Base-by-base conservation (phyloP, 1,140 invertebrate genomes). In the Apocrypta bakeri region DNA sequence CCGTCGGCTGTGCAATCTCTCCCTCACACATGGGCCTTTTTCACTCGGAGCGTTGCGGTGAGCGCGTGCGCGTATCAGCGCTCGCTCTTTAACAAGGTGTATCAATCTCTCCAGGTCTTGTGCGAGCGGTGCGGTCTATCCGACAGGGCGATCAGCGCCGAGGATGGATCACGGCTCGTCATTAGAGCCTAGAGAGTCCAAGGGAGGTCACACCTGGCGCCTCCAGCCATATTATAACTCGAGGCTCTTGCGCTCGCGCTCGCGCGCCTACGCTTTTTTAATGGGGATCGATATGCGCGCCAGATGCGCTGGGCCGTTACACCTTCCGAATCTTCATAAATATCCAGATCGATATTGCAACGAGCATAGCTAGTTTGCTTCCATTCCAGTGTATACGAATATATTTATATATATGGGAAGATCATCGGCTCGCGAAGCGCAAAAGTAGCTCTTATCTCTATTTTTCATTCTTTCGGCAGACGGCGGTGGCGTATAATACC, bases 161-260 rank as follows among this genome's bases (percentile, higher is more conserved):
- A 86, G 84, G 79, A 85, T 84, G 84, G 84, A 88, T 89, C 86
- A 86, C 85, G 85, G 40, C 83, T 87, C 87, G 88, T 89, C 88
- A 87, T 90, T 88, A 90, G 86, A 87, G 87, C 1, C 48, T 56
- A 85, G 79, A 40, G 61, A 85, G 83, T 86, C 84, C 86, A 84
- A 82, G 84, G 88, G 87, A 89, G 89, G 88, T 91, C 89, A 89
- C 90, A 90, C 89, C 90, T 90, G 89, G 89, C 88, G 88, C 88
- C 88, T 76, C 85, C 81, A 86, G 85, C 87, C 86, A 90, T 85
- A 84, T 48, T 56, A 56, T n/a, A 56, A 27, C 80, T 83, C 81
- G 83, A 81, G 83, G 84, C 84, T 73, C 80, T 37, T 37, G 33
- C 80, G 79, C 61, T 79, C 83, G 82, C 66, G 61, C 66, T 4